Base-by-base conservation (phyloP, 1,140 invertebrate species). In the Oscheius sp. region DNA sequence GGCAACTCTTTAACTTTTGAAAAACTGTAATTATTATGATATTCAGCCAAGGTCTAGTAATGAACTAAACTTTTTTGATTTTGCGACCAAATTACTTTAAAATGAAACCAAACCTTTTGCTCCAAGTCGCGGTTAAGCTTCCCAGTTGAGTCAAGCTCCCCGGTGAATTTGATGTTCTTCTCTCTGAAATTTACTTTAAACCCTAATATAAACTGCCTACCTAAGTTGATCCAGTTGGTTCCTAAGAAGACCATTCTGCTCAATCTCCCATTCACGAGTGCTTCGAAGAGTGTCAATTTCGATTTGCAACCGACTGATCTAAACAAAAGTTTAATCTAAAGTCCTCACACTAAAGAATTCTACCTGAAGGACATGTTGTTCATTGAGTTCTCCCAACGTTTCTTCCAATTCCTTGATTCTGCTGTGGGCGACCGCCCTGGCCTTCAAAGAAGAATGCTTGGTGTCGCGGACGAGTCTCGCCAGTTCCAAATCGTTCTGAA, bases 331-430 rank as follows among this genome's bases (percentile, higher is more conserved):
- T 1, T 52, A 20, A 7, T 3, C 28, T 15, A n/a, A 49, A n/a
- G 18, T 55, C 35, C 7, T 7, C 2, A 52, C 26, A 31, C 42
- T 52, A 29, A 34, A 28, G 1, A 31, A n/a, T 10, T 7, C 4
- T 59, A 75, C 66, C 77, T 73, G 46, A 62, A 72, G 42, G 38
- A 46, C 15, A 38, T 68, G 23, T 26, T 73, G 13, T 34, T 32
- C 62, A 38, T 77, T 55, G 36, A 66, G 34, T 35, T 36, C 36
- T 18, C 49, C 62, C 73, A 73, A 29, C 4, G 31, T 4, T 4
- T 75, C 46, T 31, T 83, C 81, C 59, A 83, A 64, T n/a, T 84
- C 82, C 38, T 78, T 79, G 45, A 83, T 79, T 32, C 78, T 65
- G 10, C 77, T 78, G 10, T 79, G 77, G 13, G 81, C 79, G 4